A percentile compares a stretch with the other conserved stretches of the same genome.
phyloP scores from a whole-genome alignment of 2,797 vertebrate genomes.

The Fringilla coelebs region DNA sequence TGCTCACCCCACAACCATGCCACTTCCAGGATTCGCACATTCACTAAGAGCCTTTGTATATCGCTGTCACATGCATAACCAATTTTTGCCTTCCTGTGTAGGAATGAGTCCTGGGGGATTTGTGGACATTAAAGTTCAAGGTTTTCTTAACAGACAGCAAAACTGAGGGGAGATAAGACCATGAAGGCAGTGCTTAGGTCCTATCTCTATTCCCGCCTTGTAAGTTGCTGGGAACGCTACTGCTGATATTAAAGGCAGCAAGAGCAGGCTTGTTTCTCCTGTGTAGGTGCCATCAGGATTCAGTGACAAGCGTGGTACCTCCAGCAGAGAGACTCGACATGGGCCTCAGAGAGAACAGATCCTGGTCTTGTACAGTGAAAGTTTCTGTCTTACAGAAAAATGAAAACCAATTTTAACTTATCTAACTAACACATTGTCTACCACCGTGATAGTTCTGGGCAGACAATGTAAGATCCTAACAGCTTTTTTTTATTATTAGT shows the following conservation, averaged over 20 bases:
- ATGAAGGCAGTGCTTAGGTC: background rate
- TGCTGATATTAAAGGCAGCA: background rate
- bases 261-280: background rate
- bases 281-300: background rate
- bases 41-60: background rate
- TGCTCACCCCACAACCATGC: background rate
- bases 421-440: fast-evolving
- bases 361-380: background rate
- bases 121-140: background rate
- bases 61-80: background rate
- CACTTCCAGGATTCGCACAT: background rate
- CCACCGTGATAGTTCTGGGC: background rate
- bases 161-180: background rate
- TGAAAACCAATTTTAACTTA: background rate
- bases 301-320: background rate
- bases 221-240: background rate
- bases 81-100: background rate
- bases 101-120: background rate
- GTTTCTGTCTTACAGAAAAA: background rate
- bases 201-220: background rate
- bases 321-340: background rate
- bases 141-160: background rate
- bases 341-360: background rate
- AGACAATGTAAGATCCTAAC: background rate
- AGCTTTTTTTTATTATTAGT: background rate